A percentile compares a stretch with the other conserved stretches of the same genome.
phyloP scores from a whole-genome alignment of 2,113 vertebrate genomes.

The Gambusia holbrooki region DNA sequence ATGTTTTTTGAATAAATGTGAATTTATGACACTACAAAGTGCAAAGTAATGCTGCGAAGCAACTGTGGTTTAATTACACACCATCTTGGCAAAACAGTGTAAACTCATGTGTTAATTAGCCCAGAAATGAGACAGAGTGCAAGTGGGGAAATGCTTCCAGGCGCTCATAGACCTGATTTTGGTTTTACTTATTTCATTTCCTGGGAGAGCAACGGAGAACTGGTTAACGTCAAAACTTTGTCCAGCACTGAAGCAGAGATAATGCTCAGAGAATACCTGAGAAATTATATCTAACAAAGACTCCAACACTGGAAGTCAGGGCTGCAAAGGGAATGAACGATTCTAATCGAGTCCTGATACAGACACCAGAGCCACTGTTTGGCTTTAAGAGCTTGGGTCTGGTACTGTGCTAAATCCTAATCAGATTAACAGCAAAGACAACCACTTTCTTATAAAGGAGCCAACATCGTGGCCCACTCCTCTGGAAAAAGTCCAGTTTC shows the following conservation, averaged over 20 bases:
- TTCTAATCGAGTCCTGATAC: conserved; percentile 34
- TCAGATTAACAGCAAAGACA: conserved; percentile 45
- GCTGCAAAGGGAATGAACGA: conserved; percentile 2
- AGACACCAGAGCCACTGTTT: conserved; percentile 23
- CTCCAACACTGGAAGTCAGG: conserved; percentile 16
- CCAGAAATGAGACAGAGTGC: conserved; percentile 22
- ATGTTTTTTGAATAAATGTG: background rate
- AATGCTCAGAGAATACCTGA: conserved; percentile 12
- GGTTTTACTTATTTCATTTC: conserved; percentile 25
- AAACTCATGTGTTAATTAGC: conserved; percentile 52
- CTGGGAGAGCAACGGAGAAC: background rate
- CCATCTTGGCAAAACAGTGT: conserved; percentile 14
- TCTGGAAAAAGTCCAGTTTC: conserved; percentile 44
- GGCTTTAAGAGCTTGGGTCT: conserved; percentile 40
- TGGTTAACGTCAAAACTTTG: conserved; percentile 20
- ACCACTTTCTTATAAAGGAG: conserved; percentile 43
- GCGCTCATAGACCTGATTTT: conserved; percentile 34
- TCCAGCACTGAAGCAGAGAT: conserved; percentile 4
- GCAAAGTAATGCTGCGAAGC: background rate
- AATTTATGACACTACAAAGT: background rate
- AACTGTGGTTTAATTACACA: conserved; percentile 28
- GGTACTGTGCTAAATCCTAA: conserved; percentile 41
- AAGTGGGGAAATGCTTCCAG: conserved; percentile 38
- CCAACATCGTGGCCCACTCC: conserved; percentile 48
- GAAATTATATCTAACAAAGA: conserved; percentile 9